Evolutionary conservation across 2,113 vertebrate species (phyloP).

Genomic region (Leptosomus discolor): DNA sequence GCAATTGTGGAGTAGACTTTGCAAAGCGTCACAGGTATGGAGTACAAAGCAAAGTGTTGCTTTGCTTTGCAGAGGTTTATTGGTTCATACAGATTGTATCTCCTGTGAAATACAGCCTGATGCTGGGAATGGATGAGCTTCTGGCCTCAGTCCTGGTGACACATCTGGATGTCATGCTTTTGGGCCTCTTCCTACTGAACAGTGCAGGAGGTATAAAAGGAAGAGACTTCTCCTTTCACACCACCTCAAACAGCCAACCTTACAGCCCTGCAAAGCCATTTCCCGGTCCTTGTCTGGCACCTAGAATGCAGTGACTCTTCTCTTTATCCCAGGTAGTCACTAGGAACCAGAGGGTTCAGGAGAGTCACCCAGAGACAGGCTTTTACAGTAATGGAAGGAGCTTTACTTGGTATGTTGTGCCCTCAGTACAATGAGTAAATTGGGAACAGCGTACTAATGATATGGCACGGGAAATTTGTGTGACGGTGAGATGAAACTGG

Average conservation of each 20-base stretch:
- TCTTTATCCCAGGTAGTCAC: neutral
- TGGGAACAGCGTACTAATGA: accelerated
- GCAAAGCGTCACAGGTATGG: neutral
- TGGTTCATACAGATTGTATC: slow-evolving; percentile 18
- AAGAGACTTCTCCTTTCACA: neutral
- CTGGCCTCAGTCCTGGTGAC: slow-evolving; percentile 2
- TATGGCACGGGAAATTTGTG: neutral
- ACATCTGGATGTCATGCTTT: neutral
- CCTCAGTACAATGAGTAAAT: neutral
- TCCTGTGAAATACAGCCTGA: slow-evolving; percentile 5
- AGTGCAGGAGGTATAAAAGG: neutral
- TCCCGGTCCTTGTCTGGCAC: neutral
- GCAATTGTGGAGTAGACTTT: neutral
- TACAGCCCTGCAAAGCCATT: neutral
- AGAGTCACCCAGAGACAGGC: neutral
- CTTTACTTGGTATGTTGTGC: neutral
- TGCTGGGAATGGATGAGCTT: neutral
- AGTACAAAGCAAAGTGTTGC: neutral
- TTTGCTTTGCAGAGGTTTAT: slow-evolving; percentile 15
- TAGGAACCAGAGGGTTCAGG: neutral
- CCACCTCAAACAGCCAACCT: neutral
- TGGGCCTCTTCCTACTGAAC: neutral
- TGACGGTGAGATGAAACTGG: neutral
- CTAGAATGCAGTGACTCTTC: neutral
- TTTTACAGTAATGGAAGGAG: neutral